phyloP scores from a whole-genome alignment of 2,888 invertebrate genomes.

The Ichneumoninae sp. region DNA sequence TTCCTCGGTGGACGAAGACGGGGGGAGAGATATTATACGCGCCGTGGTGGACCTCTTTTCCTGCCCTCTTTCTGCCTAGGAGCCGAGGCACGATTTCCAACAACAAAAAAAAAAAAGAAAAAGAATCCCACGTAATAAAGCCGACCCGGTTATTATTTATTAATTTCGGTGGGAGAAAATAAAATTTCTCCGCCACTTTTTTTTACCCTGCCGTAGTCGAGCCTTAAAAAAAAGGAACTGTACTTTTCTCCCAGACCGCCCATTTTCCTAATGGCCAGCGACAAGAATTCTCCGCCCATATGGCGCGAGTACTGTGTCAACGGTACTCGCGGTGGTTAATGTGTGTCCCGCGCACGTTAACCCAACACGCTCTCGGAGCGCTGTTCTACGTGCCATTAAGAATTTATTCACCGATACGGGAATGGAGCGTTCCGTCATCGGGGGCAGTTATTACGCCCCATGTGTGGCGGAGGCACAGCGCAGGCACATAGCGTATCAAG shows the following conservation, averaged over 20 bases:
- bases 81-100: conserved; percentile 44
- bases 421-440: conserved; percentile 51
- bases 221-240: background rate
- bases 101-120: conserved; percentile 55
- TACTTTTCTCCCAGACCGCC: background rate
- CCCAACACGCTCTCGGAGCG: background rate
- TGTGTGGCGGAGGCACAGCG: background rate
- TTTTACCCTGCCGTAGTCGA: too few species aligned
- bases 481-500: conserved; percentile 19
- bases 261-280: conserved; percentile 35
- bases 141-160: conserved; percentile 72
- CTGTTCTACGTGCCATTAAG: conserved; percentile 24
- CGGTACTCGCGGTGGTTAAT: background rate
- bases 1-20: conserved; percentile 19
- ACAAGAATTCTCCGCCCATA: conserved; percentile 13
- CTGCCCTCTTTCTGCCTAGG: conserved; percentile 4
- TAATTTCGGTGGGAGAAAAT: conserved; percentile 69
- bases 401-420: conserved; percentile 50
- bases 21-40: conserved; percentile 67
- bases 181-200: background rate
- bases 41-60: conserved; percentile 42
- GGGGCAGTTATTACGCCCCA: conserved; percentile 39
- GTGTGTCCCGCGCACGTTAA: background rate
- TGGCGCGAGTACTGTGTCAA: background rate
- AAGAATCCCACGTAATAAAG: conserved; percentile 68